Percentiles rank a stretch among this genome's conserved stretches.
Evolutionary conservation across 2,888 invertebrate genomes (phyloP).

Genomic region (Mimachlamys varia): DNA sequence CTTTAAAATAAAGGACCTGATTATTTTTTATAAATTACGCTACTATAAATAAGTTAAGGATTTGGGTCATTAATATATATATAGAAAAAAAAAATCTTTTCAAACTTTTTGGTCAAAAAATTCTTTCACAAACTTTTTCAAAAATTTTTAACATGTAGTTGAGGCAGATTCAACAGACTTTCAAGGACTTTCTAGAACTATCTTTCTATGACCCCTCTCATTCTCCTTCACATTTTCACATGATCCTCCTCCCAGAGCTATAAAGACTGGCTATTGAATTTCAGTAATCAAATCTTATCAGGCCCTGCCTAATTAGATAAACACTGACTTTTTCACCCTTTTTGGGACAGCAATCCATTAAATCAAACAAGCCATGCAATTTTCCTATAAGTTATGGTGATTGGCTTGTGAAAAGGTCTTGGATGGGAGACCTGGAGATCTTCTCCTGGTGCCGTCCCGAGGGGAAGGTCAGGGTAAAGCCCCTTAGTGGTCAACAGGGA

Average conservation of each 20-base stretch:
- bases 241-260: neutral
- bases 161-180: too few relatives aligned
- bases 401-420: neutral
- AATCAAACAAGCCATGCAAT: constrained; percentile 4
- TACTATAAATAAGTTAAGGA: too few relatives aligned
- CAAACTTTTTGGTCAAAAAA: too few relatives aligned
- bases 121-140: too few relatives aligned
- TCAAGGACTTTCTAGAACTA: neutral
- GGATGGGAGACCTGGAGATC: neutral
- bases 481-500: too few relatives aligned
- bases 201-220: neutral
- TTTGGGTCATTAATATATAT: too few relatives aligned
- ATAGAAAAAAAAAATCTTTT: too few relatives aligned
- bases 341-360: neutral
- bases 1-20: too few relatives aligned
- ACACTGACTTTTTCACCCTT: neutral
- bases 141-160: too few relatives aligned
- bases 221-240: neutral
- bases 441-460: neutral
- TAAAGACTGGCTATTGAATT: constrained; percentile 22
- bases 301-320: neutral
- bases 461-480: neutral
- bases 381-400: neutral
- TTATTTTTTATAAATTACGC: too few relatives aligned
- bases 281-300: constrained; percentile 13